These are phyloP conservation scores for Riptortus pedestris DNA, from an alignment of 1,140 invertebrate species.

Conservation along the genomic window DNA sequence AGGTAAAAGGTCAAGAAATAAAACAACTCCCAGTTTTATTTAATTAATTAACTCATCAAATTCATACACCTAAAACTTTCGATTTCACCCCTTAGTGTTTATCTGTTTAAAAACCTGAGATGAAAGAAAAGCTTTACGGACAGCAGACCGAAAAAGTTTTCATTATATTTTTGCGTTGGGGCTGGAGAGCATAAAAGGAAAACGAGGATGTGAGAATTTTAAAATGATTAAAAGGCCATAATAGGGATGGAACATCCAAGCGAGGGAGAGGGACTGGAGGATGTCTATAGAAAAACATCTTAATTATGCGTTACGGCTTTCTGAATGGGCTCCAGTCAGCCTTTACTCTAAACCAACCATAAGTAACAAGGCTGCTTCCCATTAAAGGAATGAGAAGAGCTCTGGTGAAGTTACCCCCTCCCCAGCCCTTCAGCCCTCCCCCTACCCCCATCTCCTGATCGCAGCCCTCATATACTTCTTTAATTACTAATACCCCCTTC, in stretches of 20 bases:
- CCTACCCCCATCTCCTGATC: neutral
- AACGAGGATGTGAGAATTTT: constrained; percentile 16
- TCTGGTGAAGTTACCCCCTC: no score
- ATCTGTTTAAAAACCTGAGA: neutral
- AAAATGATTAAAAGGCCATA: constrained; percentile 18
- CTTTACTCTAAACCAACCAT: constrained; percentile 12
- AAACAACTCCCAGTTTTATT: no score
- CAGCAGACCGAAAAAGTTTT: constrained; percentile 9
- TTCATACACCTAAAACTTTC: neutral
- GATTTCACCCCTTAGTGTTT: neutral
- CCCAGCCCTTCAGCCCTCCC: no score
- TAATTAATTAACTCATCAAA: neutral
- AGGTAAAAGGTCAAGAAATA: no score
- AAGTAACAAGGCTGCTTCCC: constrained; percentile 14
- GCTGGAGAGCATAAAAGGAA: constrained; percentile 10
- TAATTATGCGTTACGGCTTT: constrained; percentile 14
- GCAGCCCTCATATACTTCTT: neutral
- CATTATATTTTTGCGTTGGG: constrained; percentile 13
- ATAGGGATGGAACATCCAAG: constrained; percentile 15
- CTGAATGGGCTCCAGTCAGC: constrained; percentile 1
- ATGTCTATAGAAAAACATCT: constrained; percentile 18
- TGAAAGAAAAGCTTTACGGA: constrained; percentile 12
- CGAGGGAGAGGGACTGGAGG: constrained; percentile 7
- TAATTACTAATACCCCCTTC: neutral
- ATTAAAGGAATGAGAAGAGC: constrained; percentile 11